phyloP scores from a whole-genome alignment of 2,797 vertebrate species.

The Ciconia nigra region DNA sequence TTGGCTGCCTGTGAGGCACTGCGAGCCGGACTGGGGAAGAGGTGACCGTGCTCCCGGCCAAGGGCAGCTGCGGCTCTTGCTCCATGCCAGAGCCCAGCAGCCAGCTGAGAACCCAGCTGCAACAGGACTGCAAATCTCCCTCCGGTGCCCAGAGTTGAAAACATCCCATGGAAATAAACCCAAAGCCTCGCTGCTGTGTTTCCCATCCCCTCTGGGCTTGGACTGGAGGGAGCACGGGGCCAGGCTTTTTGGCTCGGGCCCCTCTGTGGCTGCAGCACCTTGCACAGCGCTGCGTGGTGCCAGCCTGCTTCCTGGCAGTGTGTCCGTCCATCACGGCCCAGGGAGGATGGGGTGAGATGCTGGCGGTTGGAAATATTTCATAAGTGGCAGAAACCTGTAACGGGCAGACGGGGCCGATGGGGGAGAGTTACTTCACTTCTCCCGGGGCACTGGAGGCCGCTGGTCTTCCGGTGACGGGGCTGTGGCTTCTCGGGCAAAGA shows the following conservation, averaged over 20 bases:
- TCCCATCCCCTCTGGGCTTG: background rate
- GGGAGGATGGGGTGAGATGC: background rate
- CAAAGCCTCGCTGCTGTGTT: accelerated
- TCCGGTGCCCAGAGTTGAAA: background rate
- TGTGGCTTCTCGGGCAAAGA: conserved; percentile 30
- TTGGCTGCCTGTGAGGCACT: conserved; percentile 3
- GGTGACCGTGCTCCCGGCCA: background rate
- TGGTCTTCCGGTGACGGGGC: background rate
- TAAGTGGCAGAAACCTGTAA: conserved; percentile 39
- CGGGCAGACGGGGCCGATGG: background rate
- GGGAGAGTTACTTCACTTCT: conserved; percentile 26
- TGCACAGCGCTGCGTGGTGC: background rate
- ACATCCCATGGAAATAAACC: background rate
- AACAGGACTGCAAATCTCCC: background rate
- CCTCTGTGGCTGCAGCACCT: background rate
- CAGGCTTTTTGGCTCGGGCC: accelerated
- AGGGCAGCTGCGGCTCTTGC: background rate
- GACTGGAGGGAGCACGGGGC: accelerated
- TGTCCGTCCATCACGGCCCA: accelerated
- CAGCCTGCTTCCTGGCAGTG: background rate
- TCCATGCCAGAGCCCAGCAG: background rate
- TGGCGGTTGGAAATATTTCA: conserved; percentile 40
- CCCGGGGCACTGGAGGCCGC: background rate
- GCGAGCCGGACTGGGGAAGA: background rate
- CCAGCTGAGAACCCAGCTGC: background rate